Evolutionary conservation across 1,140 invertebrate genomes (phyloP).

Genomic region (Proales similis): DNA sequence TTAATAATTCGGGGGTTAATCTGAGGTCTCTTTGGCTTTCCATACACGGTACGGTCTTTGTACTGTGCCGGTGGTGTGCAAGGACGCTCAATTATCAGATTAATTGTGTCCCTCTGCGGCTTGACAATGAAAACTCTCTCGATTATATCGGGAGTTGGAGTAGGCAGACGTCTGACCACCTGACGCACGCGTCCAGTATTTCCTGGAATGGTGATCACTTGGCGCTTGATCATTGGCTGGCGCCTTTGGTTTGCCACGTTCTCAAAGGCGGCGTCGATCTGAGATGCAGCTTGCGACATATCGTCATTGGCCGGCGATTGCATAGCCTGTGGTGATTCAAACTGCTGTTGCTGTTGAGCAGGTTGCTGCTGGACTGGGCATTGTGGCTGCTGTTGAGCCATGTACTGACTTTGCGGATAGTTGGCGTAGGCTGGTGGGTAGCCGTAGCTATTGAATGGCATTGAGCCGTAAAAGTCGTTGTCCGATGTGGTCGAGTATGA

Average conservation of each 20-base stretch:
- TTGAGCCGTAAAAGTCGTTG: conserved; percentile 10
- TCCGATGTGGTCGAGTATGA: conserved; percentile 30
- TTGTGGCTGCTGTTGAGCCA: no score
- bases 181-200: conserved; percentile 22
- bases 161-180: conserved; percentile 17
- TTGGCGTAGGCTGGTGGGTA: no score
- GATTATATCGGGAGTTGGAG: conserved; percentile 29
- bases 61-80: conserved; percentile 30
- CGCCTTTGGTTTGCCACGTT: conserved; percentile 14
- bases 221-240: conserved; percentile 25
- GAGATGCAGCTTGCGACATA: conserved; percentile 1
- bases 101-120: conserved; percentile 13
- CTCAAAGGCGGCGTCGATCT: conserved; percentile 35
- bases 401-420: no score
- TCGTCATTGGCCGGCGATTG: neutral
- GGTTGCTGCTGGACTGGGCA: no score
- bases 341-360: neutral
- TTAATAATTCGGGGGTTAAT: conserved; percentile 17
- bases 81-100: conserved; percentile 32
- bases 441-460: conserved; percentile 24
- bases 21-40: conserved; percentile 5
- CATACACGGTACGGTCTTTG: conserved; percentile 26
- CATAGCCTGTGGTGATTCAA: neutral
- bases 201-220: conserved; percentile 28
- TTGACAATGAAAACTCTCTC: conserved; percentile 27